These are phyloP conservation scores for Drosophila cracens DNA, from an alignment of 2,888 invertebrate genomes.

Conservation along the genomic window DNA sequence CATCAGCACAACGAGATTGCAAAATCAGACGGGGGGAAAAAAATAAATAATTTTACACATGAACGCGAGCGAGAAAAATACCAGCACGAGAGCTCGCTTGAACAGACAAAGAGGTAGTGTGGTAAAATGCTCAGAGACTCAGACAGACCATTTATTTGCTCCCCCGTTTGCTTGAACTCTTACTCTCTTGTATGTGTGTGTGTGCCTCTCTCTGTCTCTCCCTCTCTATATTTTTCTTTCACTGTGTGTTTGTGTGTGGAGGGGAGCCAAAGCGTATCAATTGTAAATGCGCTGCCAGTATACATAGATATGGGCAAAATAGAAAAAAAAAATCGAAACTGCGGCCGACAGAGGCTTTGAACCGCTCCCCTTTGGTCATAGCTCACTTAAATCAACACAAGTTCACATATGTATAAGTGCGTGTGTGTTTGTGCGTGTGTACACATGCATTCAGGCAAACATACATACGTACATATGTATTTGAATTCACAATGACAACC, in stretches of 20 bases:
- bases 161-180: slow-evolving; percentile 53
- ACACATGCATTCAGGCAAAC: slow-evolving; percentile 29
- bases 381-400: slow-evolving; percentile 67
- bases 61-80: slow-evolving; percentile 55
- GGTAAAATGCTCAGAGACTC: slow-evolving; percentile 65
- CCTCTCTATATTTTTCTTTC: slow-evolving; percentile 28
- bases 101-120: slow-evolving; percentile 75
- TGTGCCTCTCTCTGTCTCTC: slow-evolving; percentile 18
- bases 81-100: slow-evolving; percentile 67
- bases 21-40: slow-evolving; percentile 44
- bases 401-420: slow-evolving; percentile 38
- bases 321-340: slow-evolving; percentile 74
- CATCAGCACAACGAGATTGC: slow-evolving; percentile 35
- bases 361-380: slow-evolving; percentile 59
- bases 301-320: slow-evolving; percentile 66
- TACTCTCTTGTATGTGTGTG: slow-evolving; percentile 20
- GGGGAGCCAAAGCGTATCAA: slow-evolving; percentile 49
- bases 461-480: slow-evolving; percentile 42
- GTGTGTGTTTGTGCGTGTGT: slow-evolving; percentile 16
- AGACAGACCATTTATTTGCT: slow-evolving; percentile 56
- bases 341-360: slow-evolving; percentile 51
- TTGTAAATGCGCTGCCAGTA: slow-evolving; percentile 68
- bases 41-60: slow-evolving; percentile 72
- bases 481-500: slow-evolving; percentile 75
- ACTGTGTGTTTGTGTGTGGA: slow-evolving; percentile 33